Conservation (phyloP, 2,888 invertebrate species). For the Panzeria rudis region DNA sequence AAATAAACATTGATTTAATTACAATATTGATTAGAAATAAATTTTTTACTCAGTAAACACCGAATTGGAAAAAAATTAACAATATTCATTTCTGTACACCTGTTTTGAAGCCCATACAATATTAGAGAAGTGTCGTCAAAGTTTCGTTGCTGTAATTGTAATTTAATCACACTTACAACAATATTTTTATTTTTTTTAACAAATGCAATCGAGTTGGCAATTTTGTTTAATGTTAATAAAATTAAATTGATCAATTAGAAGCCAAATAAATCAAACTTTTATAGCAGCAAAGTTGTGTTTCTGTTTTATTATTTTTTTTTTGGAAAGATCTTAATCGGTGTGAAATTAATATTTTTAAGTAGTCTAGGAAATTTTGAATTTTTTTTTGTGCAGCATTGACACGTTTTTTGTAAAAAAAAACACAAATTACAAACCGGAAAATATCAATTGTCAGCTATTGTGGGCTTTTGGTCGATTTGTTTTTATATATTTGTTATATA, state of each 20-base stretch:
- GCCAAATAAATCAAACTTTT: too few relatives aligned
- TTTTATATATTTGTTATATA: conserved; percentile 10
- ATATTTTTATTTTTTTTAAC: not conserved
- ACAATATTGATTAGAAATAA: too few relatives aligned
- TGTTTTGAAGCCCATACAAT: too few relatives aligned
- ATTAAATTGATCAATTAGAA: not conserved
- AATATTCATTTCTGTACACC: too few relatives aligned
- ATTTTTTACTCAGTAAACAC: too few relatives aligned
- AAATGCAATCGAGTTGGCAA: not conserved
- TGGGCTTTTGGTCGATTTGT: conserved; percentile 19
- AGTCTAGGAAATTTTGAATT: conserved; percentile 21
- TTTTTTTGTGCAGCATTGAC: conserved; percentile 47
- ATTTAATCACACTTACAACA: too few relatives aligned
- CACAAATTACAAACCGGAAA: conserved; percentile 64
- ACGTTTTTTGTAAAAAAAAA: conserved; percentile 38
- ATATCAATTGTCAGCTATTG: conserved; percentile 66
- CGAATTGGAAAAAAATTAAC: too few relatives aligned
- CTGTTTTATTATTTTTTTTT: too few relatives aligned
- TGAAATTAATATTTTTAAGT: conserved; percentile 38
- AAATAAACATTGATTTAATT: too few relatives aligned
- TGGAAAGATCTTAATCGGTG: conserved; percentile 3
- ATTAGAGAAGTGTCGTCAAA: too few relatives aligned
- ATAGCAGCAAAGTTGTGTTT: conserved; percentile 7
- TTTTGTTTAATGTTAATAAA: not conserved
- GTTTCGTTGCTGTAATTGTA: too few relatives aligned